Percentiles rank a stretch among this genome's conserved stretches.
Evolutionary conservation across 2,888 invertebrate genomes (phyloP).

Genomic region (Hirtodrosophila alboralis): DNA sequence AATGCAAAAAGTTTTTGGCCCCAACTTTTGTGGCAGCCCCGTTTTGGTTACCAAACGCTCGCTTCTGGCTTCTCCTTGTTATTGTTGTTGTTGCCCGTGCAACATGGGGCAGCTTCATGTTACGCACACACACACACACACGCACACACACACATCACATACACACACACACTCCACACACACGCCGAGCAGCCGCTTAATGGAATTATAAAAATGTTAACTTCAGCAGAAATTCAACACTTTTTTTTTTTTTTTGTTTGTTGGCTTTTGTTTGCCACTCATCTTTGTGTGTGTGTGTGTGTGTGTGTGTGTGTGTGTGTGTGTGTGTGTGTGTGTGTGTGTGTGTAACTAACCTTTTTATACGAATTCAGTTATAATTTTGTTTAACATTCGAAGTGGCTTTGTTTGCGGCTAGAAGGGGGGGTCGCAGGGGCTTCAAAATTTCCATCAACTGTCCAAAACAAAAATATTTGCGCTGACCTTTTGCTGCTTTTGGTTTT

Average conservation of each 20-base stretch:
- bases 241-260: conserved; percentile 7
- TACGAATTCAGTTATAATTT: conserved; percentile 74
- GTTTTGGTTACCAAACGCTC: conserved; percentile 48
- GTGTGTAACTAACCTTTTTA: conserved; percentile 67
- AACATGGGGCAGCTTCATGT: conserved; percentile 62
- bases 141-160: conserved; percentile 1
- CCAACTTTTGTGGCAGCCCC: conserved; percentile 66
- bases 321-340: conserved; percentile 2
- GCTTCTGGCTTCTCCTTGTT: conserved; percentile 9
- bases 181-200: conserved; percentile 67
- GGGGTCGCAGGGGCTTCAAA: conserved; percentile 19
- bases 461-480: conserved; percentile 53
- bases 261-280: conserved; percentile 6
- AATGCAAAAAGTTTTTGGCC: conserved; percentile 73
- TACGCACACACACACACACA: conserved; percentile 35
- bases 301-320: conserved; percentile 3
- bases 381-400: conserved; percentile 77
- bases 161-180: conserved; percentile 25
- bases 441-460: conserved; percentile 56
- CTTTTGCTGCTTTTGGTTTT: conserved; percentile 22
- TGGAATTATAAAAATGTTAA: conserved; percentile 80
- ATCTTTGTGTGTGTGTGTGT: conserved; percentile 12
- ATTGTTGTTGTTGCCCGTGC: conserved; percentile 58
- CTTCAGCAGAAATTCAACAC: conserved; percentile 74
- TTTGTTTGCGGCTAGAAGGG: conserved; percentile 49